Evolutionary conservation across 2,113 vertebrate species (phyloP).

Genomic region (Passer domesticus): DNA sequence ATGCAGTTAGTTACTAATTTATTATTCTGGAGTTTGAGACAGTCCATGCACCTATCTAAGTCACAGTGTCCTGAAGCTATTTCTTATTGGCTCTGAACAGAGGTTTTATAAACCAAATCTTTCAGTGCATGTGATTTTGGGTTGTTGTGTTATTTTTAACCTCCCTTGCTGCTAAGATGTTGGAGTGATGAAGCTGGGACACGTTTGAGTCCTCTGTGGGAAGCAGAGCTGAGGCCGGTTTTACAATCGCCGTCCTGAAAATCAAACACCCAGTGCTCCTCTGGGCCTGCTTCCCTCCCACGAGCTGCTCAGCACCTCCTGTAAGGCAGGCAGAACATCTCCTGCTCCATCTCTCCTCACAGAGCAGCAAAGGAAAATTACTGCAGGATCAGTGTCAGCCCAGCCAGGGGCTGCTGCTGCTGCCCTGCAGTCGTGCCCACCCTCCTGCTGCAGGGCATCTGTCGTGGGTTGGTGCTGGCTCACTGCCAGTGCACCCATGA

Average conservation of each 20-base stretch:
- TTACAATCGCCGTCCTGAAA: neutral
- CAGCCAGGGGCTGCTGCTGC: neutral
- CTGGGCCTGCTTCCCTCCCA: neutral
- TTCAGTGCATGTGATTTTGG: neutral
- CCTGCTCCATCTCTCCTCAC: neutral
- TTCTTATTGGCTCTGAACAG: neutral
- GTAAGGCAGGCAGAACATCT: neutral
- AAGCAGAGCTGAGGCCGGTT: neutral
- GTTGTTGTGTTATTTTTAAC: neutral
- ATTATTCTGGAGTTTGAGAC: neutral
- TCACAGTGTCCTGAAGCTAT: neutral
- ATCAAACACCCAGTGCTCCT: neutral
- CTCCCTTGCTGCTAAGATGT: neutral
- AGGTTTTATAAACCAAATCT: neutral
- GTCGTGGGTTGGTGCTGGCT: too few relatives aligned
- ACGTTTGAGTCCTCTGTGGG: neutral
- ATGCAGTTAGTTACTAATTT: neutral
- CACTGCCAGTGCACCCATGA: too few relatives aligned
- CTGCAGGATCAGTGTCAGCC: neutral
- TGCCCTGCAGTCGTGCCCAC: rapidly evolving
- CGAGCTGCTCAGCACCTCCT: neutral
- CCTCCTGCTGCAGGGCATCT: neutral
- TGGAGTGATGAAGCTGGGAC: neutral
- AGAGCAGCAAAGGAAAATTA: neutral
- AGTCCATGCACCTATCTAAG: neutral